A percentile compares a stretch with the other conserved stretches of the same genome.
Conservation (phyloP, 2,888 invertebrate genomes). For the Mesoligia furuncula region DNA sequence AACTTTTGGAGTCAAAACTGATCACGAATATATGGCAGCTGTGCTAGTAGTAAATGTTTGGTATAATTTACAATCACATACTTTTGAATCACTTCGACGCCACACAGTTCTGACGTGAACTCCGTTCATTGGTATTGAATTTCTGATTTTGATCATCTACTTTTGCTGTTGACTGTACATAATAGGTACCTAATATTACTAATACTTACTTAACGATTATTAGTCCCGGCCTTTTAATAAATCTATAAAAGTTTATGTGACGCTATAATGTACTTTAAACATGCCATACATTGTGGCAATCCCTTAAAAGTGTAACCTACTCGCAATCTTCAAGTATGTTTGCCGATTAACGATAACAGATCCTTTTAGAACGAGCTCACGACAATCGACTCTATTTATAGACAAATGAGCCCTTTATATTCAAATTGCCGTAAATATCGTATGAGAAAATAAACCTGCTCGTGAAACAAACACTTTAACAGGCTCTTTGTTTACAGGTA, state of each 20-base stretch:
- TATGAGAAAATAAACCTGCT: constrained; percentile 37
- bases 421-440: constrained; percentile 37
- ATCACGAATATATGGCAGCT: too few relatives aligned
- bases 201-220: constrained; percentile 30
- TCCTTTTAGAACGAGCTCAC: constrained; percentile 17
- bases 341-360: constrained; percentile 17
- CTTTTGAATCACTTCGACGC: too few relatives aligned
- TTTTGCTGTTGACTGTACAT: too few relatives aligned
- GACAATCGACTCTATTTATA: constrained; percentile 32
- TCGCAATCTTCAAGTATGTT: constrained; percentile 30
- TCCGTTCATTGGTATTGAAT: too few relatives aligned
- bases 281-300: constrained; percentile 24
- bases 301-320: background rate
- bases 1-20: too few relatives aligned
- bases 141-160: too few relatives aligned
- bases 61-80: too few relatives aligned
- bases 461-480: constrained; percentile 58
- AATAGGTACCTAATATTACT: constrained; percentile 4
- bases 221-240: constrained; percentile 33
- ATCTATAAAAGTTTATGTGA: constrained; percentile 12
- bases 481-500: constrained; percentile 91
- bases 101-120: too few relatives aligned
- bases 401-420: constrained; percentile 42
- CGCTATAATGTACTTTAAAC: constrained; percentile 17
- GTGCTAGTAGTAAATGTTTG: too few relatives aligned